A percentile compares a stretch with the other conserved stretches of the same genome.
Conservation (phyloP, 1,140 invertebrate species). For the Aphelenchoides avenae region DNA sequence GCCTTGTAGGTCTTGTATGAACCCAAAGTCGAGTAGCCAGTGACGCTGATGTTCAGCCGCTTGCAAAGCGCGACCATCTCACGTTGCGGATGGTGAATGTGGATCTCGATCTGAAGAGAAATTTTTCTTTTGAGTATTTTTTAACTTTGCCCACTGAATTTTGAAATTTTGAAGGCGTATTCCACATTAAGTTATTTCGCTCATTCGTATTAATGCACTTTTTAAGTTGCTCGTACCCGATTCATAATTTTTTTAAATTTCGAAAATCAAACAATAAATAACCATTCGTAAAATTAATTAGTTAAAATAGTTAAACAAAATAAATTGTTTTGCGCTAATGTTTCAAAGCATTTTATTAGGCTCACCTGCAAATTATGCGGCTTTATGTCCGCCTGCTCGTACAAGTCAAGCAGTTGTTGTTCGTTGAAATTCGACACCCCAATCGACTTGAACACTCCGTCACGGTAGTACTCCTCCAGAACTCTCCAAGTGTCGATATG, state of each 20-base stretch:
- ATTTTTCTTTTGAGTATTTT: too few species aligned
- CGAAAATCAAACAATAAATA: too few species aligned
- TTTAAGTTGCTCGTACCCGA: too few species aligned
- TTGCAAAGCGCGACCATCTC: constrained; percentile 49
- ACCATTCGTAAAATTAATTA: too few species aligned
- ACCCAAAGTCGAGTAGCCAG: constrained; percentile 59
- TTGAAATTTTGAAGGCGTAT: too few species aligned
- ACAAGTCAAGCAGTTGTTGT: constrained; percentile 67
- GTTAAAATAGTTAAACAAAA: too few species aligned
- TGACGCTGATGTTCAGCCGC: constrained; percentile 52
- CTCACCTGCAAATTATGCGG: constrained; percentile 32
- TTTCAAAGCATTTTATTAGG: too few species aligned
- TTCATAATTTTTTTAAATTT: too few species aligned
- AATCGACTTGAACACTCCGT: constrained; percentile 59
- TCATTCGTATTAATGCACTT: too few species aligned
- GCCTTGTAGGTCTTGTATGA: constrained; percentile 49
- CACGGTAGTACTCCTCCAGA: constrained; percentile 58
- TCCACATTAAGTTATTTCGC: too few species aligned
- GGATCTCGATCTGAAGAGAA: constrained; percentile 40
- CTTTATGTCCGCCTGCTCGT: constrained; percentile 34
- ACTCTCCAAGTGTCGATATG: constrained; percentile 41
- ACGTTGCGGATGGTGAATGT: constrained; percentile 36
- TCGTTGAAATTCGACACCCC: constrained; percentile 65
- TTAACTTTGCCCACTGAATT: too few species aligned
- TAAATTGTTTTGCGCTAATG: too few species aligned